These are phyloP conservation scores for Cetoscarus ocellatus DNA, from an alignment of 2,797 vertebrate genomes.

Conservation along the genomic window DNA sequence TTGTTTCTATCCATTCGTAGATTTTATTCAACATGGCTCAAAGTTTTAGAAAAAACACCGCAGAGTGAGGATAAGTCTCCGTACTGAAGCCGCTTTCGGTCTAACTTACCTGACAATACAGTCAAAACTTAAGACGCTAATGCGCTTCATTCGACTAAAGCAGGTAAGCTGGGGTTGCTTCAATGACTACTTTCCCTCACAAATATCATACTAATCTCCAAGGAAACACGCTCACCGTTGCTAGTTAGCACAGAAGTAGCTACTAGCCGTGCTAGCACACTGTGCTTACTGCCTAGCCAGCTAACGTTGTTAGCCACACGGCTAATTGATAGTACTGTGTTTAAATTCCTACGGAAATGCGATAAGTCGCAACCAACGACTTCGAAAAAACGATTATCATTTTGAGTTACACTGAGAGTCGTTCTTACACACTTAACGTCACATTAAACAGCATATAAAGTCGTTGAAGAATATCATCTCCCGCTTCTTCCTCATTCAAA, in stretches of 20 bases:
- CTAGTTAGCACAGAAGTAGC: constrained; percentile 59
- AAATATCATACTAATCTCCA: constrained; percentile 48
- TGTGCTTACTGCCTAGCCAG: constrained; percentile 74
- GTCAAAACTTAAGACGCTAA: constrained; percentile 43
- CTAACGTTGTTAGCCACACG: constrained; percentile 69
- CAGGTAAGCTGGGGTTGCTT: constrained; percentile 47
- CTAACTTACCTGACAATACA: constrained; percentile 52
- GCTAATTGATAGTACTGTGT: constrained; percentile 77
- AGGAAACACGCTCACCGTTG: constrained; percentile 49
- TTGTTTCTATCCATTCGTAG: constrained; percentile 85
- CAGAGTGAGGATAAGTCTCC: constrained; percentile 39
- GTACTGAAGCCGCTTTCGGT: constrained; percentile 15
- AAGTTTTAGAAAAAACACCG: constrained; percentile 54
- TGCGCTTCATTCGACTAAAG: constrained; percentile 67
- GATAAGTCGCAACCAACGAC: constrained; percentile 54
- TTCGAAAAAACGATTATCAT: constrained; percentile 50
- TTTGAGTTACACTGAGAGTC: constrained; percentile 44
- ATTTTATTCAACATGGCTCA: constrained; percentile 87
- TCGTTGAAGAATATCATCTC: constrained; percentile 84
- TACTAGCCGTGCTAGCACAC: constrained; percentile 60
- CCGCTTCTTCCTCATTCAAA: constrained; percentile 93
- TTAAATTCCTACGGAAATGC: constrained; percentile 65
- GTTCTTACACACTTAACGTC: constrained; percentile 38
- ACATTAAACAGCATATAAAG: constrained; percentile 77
- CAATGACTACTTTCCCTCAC: constrained; percentile 35